A percentile compares a stretch with the other conserved stretches of the same genome.
phyloP scores from a whole-genome alignment of 2,888 invertebrate genomes.

The Globia sparganii region DNA sequence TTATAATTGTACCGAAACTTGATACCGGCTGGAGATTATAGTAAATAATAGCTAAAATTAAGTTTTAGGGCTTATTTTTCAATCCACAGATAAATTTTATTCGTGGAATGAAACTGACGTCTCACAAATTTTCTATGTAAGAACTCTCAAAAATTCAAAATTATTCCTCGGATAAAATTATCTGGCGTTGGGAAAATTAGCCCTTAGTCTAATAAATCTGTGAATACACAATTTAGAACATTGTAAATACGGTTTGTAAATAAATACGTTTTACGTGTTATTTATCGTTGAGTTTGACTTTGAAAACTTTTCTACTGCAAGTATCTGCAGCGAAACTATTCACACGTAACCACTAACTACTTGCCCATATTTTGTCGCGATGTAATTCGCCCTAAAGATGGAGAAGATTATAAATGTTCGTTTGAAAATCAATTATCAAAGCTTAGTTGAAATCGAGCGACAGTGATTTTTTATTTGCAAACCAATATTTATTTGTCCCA shows the following conservation, averaged over 20 bases:
- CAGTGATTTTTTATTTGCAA: neutral
- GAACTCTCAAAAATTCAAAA: too few species aligned
- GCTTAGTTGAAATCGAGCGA: neutral
- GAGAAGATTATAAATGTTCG: neutral
- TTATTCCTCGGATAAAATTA: too few species aligned
- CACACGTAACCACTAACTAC: neutral
- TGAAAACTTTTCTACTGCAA: constrained; percentile 11
- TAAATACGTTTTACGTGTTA: constrained; percentile 88
- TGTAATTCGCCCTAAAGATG: neutral
- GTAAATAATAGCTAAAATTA: constrained; percentile 40
- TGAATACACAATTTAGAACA: constrained; percentile 68
- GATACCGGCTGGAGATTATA: constrained; percentile 47
- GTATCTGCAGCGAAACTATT: neutral
- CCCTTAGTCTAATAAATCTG: constrained; percentile 64
- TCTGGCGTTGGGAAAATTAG: too few species aligned
- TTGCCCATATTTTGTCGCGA: too few species aligned
- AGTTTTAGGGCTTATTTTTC: too few species aligned
- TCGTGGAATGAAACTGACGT: too few species aligned
- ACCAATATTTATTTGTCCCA: too few species aligned
- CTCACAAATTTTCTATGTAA: too few species aligned
- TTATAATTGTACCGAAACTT: constrained; percentile 57
- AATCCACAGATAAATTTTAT: too few species aligned
- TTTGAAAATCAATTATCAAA: neutral
- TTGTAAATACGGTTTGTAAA: constrained; percentile 86
- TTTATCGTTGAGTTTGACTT: constrained; percentile 70